These are phyloP conservation scores for Cyclura pinguis DNA, from an alignment of 2,797 vertebrate genomes.

Conservation along the genomic window DNA sequence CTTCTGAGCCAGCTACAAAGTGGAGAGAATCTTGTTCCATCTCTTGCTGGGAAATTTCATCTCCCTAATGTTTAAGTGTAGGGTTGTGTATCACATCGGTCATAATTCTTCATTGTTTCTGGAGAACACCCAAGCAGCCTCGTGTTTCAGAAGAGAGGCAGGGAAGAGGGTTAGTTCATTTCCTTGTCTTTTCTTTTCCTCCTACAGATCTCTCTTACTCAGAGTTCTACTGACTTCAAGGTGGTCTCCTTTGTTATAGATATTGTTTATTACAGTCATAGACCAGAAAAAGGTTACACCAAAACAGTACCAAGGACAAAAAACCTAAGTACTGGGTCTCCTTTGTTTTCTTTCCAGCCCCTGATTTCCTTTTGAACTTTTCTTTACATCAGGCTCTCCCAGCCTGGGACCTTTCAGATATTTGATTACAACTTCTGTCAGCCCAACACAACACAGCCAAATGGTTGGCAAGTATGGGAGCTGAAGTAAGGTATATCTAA, in stretches of 20 bases:
- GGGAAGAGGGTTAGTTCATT: background rate
- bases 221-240: background rate
- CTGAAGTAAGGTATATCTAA: too few species aligned
- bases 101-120: background rate
- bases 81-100: background rate
- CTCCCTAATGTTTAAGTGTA: background rate
- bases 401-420: too few species aligned
- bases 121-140: background rate
- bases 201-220: background rate
- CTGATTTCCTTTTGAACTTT: too few species aligned
- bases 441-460: too few species aligned
- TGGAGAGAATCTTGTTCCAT: background rate
- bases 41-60: background rate
- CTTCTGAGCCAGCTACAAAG: background rate
- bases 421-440: too few species aligned
- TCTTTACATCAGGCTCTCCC: too few species aligned
- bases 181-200: background rate
- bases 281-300: too few species aligned
- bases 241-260: too few species aligned
- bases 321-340: too few species aligned
- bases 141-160: background rate
- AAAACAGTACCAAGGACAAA: too few species aligned
- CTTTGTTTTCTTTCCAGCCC: background rate
- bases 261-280: too few species aligned
- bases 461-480: too few species aligned